Conservation (phyloP, 2,888 invertebrate species). For the Timandra comae region DNA sequence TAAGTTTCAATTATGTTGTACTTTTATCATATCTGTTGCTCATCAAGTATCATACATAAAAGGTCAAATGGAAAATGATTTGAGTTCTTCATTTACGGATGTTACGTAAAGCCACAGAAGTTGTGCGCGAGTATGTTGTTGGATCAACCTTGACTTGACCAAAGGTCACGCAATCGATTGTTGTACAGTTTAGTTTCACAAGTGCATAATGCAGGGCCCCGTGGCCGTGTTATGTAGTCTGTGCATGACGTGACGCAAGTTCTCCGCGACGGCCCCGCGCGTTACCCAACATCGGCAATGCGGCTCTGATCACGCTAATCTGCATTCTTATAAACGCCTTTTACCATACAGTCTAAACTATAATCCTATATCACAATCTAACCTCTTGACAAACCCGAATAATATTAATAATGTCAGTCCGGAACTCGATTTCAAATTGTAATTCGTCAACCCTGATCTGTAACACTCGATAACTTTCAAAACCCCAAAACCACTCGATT, state of each 20-base stretch:
- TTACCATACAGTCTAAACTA: no score
- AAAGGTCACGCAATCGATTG: conserved; percentile 35
- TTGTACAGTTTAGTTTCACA: conserved; percentile 29
- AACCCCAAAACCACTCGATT: conserved; percentile 15
- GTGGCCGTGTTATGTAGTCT: conserved; percentile 22
- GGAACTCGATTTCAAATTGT: background rate
- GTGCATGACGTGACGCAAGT: conserved; percentile 27
- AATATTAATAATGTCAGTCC: background rate
- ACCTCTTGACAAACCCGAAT: no score
- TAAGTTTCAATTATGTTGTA: conserved; percentile 13
- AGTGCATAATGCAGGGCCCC: conserved; percentile 36
- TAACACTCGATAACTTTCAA: conserved; percentile 9
- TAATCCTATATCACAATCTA: no score
- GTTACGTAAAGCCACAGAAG: conserved; percentile 16
- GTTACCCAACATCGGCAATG: conserved; percentile 56
- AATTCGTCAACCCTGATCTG: conserved; percentile 6
- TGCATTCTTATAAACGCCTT: conserved; percentile 35
- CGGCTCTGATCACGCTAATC: conserved; percentile 53
- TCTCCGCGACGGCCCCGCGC: conserved; percentile 34
- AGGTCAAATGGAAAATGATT: conserved; percentile 10
- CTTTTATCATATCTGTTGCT: conserved; percentile 11
- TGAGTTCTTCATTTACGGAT: conserved; percentile 9
- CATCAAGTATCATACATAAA: conserved; percentile 10
- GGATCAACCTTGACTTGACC: conserved; percentile 26
- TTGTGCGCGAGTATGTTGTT: conserved; percentile 8